phyloP scores from a whole-genome alignment of 2,888 invertebrate genomes.

The Gonocerus acuteangulatus region DNA sequence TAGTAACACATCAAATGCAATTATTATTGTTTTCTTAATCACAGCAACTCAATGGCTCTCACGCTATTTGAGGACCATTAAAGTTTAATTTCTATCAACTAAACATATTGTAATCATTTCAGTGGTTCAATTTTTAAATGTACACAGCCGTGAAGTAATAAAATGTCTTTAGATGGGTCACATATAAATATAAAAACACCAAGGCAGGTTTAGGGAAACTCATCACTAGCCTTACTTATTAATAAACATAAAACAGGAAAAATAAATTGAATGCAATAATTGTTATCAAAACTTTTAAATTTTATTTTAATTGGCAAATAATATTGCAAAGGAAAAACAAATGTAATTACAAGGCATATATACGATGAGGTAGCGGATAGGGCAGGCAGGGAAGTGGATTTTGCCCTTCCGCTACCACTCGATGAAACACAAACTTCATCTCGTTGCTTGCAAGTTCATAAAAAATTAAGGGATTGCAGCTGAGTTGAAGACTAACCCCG shows the following conservation, averaged over 20 bases:
- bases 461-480: slow-evolving; percentile 36
- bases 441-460: slow-evolving; percentile 37
- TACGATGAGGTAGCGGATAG: slow-evolving; percentile 32
- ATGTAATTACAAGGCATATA: slow-evolving; percentile 38
- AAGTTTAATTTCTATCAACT: too few species aligned
- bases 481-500: slow-evolving; percentile 34
- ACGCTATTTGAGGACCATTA: too few species aligned
- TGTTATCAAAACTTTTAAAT: slow-evolving; percentile 38
- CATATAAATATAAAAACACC: too few species aligned
- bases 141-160: too few species aligned
- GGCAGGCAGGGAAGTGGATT: slow-evolving; percentile 36
- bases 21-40: too few species aligned
- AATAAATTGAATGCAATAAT: slow-evolving; percentile 8
- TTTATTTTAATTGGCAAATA: slow-evolving; percentile 39
- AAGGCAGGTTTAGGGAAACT: too few species aligned
- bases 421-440: slow-evolving; percentile 35
- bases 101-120: too few species aligned
- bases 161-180: too few species aligned
- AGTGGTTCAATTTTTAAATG: too few species aligned
- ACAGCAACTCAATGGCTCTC: too few species aligned
- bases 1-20: too few species aligned
- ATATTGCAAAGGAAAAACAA: slow-evolving; percentile 39
- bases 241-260: not conserved
- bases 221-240: not conserved
- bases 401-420: slow-evolving; percentile 31